phyloP scores from a whole-genome alignment of 2,797 vertebrate species.

The Esox masquinongy region DNA sequence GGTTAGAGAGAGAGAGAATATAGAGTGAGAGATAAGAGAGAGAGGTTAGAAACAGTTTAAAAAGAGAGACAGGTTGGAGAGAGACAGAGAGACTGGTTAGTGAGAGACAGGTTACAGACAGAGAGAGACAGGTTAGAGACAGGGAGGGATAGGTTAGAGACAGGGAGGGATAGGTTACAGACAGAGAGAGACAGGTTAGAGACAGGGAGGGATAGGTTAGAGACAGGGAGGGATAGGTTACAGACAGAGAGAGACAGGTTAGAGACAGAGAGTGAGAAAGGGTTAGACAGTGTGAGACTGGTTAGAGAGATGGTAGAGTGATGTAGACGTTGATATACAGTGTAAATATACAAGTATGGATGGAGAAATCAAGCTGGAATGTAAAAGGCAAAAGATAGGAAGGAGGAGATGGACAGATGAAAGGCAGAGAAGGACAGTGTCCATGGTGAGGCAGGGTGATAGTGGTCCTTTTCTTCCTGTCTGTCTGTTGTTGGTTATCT shows the following conservation, averaged over 20 bases:
- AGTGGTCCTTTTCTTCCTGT: background rate
- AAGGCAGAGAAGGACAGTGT: background rate
- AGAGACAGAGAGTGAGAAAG: background rate
- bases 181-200: no score
- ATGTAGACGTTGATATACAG: background rate
- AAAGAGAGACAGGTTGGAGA: background rate
- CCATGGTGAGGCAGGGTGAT: no score
- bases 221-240: slow-evolving; percentile 21
- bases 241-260: slow-evolving; percentile 3
- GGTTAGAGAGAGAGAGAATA: no score
- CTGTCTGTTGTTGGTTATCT: slow-evolving; percentile 28
- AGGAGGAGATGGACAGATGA: slow-evolving; percentile 8
- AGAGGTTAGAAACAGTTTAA: no score
- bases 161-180: slow-evolving; percentile 3
- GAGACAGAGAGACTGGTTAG: background rate
- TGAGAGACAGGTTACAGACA: background rate
- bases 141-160: no score
- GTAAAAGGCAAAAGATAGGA: background rate
- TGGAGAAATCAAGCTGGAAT: background rate
- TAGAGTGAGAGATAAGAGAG: no score
- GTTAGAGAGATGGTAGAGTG: background rate
- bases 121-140: no score
- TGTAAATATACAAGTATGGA: background rate
- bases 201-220: no score
- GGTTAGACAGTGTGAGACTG: background rate